Evolutionary conservation across 2,797 vertebrate species (phyloP).

Genomic region (Chiroxiphia lanceolata): DNA sequence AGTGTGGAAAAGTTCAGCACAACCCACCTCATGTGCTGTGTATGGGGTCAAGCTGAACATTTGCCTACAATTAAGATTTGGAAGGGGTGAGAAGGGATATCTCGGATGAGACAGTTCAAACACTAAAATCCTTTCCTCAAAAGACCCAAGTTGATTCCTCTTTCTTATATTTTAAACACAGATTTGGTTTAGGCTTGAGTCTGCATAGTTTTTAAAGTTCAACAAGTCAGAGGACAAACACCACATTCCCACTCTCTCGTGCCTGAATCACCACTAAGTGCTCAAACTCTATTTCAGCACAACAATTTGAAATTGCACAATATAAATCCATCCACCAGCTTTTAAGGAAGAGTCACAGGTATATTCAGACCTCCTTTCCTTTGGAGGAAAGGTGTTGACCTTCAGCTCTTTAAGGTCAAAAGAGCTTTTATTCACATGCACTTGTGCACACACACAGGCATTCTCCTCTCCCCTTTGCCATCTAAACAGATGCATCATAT

Average conservation of each 20-base stretch:
- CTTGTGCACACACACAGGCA: background rate
- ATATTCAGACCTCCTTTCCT: background rate
- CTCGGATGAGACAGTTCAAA: background rate
- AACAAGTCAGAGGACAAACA: background rate
- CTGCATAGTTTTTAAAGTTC: background rate
- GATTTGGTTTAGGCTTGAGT: background rate
- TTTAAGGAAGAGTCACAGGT: background rate
- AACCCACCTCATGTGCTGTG: background rate
- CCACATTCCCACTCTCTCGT: background rate
- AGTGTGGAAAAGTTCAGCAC: background rate
- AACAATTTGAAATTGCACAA: background rate
- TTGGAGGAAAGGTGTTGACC: background rate
- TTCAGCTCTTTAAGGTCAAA: background rate
- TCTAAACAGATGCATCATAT: background rate
- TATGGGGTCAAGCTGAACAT: background rate
- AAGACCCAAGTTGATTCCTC: background rate
- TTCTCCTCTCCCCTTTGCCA: background rate
- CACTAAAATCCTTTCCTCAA: background rate
- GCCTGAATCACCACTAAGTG: background rate
- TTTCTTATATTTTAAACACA: background rate
- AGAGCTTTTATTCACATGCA: background rate
- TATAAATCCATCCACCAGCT: background rate
- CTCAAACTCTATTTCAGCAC: background rate
- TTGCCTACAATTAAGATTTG: background rate
- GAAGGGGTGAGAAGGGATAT: rapidly evolving